A percentile compares a stretch with the other conserved stretches of the same genome.
These are phyloP conservation scores for Phyllotreta cruciferae DNA, from an alignment of 2,888 invertebrate species.

Conservation along the genomic window DNA sequence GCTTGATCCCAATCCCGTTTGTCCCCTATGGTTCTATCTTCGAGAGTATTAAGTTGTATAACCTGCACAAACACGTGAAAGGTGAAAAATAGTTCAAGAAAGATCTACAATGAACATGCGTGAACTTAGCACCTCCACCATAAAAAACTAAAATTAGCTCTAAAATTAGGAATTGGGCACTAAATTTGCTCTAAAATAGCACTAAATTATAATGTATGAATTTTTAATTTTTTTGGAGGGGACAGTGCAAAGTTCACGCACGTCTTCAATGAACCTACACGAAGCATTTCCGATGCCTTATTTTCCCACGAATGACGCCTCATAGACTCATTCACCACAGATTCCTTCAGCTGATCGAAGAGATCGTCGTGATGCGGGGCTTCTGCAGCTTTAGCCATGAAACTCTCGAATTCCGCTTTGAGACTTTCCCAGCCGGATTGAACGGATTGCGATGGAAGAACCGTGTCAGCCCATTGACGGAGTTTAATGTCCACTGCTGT, in stretches of 20 bases:
- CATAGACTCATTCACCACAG: conserved; percentile 89
- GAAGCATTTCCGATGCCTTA: conserved; percentile 81
- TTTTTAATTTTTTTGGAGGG: neutral
- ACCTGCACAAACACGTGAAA: conserved; percentile 66
- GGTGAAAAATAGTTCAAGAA: neutral
- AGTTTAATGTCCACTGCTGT: conserved; percentile 93
- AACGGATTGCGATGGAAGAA: conserved; percentile 84
- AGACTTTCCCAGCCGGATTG: conserved; percentile 88
- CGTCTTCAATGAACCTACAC: conserved; percentile 17
- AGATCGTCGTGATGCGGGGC: conserved; percentile 84
- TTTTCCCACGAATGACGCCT: conserved; percentile 92
- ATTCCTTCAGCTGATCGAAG: conserved; percentile 86
- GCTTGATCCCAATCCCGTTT: conserved; percentile 94
- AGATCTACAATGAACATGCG: conserved; percentile 1
- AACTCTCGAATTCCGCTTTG: conserved; percentile 73
- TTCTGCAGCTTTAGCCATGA: conserved; percentile 71
- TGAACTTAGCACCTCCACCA: too few relatives aligned
- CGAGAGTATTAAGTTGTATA: conserved; percentile 92
- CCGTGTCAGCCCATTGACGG: conserved; percentile 94
- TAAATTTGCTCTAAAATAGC: too few relatives aligned
- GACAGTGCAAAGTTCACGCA: neutral
- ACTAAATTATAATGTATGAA: too few relatives aligned
- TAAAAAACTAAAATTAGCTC: too few relatives aligned
- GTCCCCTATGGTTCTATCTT: conserved; percentile 85
- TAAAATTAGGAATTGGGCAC: too few relatives aligned